These are phyloP conservation scores for Tetrapedia diversipes DNA, from an alignment of 2,888 invertebrate genomes.

Conservation along the genomic window DNA sequence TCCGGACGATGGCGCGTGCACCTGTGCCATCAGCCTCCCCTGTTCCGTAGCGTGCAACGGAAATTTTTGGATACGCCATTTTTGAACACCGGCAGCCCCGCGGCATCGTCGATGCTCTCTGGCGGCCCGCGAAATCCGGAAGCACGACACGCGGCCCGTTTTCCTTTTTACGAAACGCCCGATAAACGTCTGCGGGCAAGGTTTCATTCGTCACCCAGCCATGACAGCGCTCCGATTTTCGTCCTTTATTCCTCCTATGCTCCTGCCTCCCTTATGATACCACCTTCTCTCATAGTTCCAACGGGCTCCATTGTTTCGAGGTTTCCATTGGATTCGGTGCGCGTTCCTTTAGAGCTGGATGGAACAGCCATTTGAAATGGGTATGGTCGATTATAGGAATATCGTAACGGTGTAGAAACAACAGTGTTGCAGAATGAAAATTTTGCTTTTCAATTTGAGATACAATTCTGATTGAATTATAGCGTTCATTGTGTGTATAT, in stretches of 20 bases:
- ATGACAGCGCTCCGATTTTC: slow-evolving; percentile 47
- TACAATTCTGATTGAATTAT: no score
- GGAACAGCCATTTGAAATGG: no score
- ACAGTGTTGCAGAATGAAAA: no score
- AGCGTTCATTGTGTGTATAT: no score
- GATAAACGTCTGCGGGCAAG: slow-evolving; percentile 60
- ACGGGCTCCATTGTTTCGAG: slow-evolving; percentile 26
- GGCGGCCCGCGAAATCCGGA: slow-evolving; percentile 43
- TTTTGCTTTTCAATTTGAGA: no score
- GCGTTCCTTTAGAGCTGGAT: no score
- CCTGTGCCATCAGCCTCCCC: no score
- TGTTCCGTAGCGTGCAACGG: neutral
- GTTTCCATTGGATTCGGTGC: slow-evolving; percentile 16
- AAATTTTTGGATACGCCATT: slow-evolving; percentile 57
- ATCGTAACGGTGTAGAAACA: no score
- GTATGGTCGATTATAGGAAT: no score
- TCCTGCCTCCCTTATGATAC: neutral
- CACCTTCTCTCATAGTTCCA: neutral
- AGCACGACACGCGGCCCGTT: slow-evolving; percentile 33
- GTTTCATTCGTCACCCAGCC: slow-evolving; percentile 62
- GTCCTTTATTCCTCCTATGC: slow-evolving; percentile 7
- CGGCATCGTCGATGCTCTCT: slow-evolving; percentile 47
- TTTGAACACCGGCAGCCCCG: slow-evolving; percentile 43
- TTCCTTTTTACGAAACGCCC: slow-evolving; percentile 57
- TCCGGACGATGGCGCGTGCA: neutral